Conservation (phyloP, 1,140 invertebrate species). For the Bombus consobrinus region DNA sequence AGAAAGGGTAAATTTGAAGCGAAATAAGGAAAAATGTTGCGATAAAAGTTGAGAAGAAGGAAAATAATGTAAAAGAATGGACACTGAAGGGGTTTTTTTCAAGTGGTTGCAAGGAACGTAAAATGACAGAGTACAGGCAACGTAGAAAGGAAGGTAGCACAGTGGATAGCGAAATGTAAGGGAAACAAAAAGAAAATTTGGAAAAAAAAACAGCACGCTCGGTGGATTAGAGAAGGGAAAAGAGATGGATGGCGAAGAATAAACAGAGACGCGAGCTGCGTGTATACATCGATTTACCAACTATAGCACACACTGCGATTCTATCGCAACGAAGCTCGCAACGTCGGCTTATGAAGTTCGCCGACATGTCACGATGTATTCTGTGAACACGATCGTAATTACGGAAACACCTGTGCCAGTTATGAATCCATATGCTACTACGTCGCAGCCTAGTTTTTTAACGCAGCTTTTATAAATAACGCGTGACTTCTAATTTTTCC, state of each 20-base stretch:
- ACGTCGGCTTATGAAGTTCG: slow-evolving; percentile 1
- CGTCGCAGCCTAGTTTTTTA: background rate
- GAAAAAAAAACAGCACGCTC: background rate
- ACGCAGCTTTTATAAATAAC: background rate
- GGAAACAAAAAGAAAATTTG: background rate
- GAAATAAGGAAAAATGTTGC: background rate
- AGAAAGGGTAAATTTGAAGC: background rate
- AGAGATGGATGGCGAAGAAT: background rate
- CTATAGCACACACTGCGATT: background rate
- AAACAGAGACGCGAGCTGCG: background rate
- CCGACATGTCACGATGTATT: background rate
- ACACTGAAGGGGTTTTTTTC: background rate
- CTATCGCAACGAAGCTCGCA: background rate
- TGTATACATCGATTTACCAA: slow-evolving; percentile 1
- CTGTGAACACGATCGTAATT: background rate
- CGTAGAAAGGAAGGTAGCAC: too few species aligned
- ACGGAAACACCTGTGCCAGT: background rate
- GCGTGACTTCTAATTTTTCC: background rate
- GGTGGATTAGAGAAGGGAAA: background rate
- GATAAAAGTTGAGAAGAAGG: too few species aligned
- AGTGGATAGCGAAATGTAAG: background rate
- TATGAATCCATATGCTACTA: background rate
- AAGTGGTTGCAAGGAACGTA: background rate
- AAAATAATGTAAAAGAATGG: background rate
- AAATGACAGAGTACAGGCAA: too few species aligned